Evolutionary conservation across 2,113 vertebrate species (phyloP).

Genomic region (Paralichthys olivaceus): DNA sequence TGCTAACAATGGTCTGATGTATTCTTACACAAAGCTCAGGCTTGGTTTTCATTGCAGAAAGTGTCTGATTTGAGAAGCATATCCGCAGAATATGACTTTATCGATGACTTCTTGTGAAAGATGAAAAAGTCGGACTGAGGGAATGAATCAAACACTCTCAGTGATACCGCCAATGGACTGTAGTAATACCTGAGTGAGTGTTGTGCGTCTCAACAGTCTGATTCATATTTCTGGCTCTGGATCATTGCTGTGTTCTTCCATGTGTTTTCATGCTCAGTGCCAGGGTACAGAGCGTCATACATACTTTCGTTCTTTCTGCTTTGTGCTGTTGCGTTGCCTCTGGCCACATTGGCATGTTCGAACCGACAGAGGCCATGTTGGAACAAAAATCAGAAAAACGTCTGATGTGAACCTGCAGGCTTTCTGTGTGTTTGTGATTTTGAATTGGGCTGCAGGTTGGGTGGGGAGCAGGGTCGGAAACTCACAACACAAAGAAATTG

Average conservation of each 20-base stretch:
- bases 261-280: no score
- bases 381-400: conserved; percentile 27
- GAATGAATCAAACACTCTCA: background rate
- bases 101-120: background rate
- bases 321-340: conserved; percentile 39
- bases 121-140: background rate
- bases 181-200: background rate
- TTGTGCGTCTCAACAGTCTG: conserved; percentile 3
- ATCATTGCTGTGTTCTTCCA: conserved; percentile 18
- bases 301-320: conserved; percentile 13
- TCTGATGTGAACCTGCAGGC: conserved; percentile 49
- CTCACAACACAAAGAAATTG: background rate
- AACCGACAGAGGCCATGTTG: conserved; percentile 44
- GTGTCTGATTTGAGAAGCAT: no score
- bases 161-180: background rate
- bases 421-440: conserved; percentile 2
- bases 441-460: background rate
- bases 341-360: conserved; percentile 27
- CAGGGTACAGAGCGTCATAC: background rate
- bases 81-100: no score
- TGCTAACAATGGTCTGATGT: no score
- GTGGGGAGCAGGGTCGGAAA: conserved; percentile 22
- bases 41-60: no score
- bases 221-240: conserved; percentile 36
- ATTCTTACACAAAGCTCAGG: no score